phyloP scores from a whole-genome alignment of 2,113 vertebrate species.

The Hypanus sabinus region DNA sequence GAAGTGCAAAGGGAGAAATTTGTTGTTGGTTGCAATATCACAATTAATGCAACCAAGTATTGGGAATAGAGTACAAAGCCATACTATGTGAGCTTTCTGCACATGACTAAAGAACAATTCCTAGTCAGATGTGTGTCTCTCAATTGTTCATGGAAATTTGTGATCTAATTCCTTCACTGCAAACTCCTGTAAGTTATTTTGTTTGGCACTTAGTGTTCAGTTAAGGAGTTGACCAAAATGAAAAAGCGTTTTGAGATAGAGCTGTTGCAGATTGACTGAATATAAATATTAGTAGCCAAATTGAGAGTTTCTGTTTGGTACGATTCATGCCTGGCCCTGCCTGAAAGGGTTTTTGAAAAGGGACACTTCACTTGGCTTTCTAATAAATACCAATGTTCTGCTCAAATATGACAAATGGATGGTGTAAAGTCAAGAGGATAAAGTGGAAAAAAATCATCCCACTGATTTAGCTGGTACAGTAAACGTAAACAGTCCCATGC shows the following conservation, averaged over 20 bases:
- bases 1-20: too few relatives aligned
- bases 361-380: neutral
- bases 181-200: neutral
- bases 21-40: too few relatives aligned
- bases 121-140: too few relatives aligned
- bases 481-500: neutral
- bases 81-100: too few relatives aligned
- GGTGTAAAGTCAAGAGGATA: neutral
- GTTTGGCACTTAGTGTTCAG: neutral
- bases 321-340: neutral
- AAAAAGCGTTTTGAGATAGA: neutral
- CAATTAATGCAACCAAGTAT: too few relatives aligned
- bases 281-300: neutral
- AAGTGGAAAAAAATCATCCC: neutral
- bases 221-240: neutral
- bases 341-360: neutral
- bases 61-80: too few relatives aligned
- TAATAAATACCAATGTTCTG: neutral
- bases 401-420: neutral
- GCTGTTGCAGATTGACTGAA: neutral
- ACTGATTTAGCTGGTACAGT: neutral
- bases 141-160: neutral
- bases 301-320: too few relatives aligned
- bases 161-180: neutral
- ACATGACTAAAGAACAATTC: too few relatives aligned